Conservation (phyloP, 2,113 vertebrate genomes). For the Oreochromis tanganicae region DNA sequence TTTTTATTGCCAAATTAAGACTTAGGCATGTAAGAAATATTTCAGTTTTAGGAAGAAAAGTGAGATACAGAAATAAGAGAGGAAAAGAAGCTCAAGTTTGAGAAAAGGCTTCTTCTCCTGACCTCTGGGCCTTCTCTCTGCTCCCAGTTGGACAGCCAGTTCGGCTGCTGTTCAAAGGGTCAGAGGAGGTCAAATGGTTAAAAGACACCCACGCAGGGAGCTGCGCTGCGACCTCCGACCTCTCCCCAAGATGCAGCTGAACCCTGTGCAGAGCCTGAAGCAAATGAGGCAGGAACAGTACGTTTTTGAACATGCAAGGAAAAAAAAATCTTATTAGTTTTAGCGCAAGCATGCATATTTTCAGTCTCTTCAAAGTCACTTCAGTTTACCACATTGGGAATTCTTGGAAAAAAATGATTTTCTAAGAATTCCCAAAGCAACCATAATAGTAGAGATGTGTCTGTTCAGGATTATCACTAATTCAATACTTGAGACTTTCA, state of each 20-base stretch:
- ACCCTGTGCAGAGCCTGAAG: slow-evolving; percentile 31
- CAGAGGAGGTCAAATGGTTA: slow-evolving; percentile 39
- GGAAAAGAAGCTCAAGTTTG: background rate
- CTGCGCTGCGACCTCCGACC: slow-evolving; percentile 37
- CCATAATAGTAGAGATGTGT: background rate
- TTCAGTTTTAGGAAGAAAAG: background rate
- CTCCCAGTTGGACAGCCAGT: slow-evolving; percentile 41
- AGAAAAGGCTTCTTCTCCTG: slow-evolving; percentile 23
- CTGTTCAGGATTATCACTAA: slow-evolving; percentile 7
- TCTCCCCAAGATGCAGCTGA: slow-evolving; percentile 32
- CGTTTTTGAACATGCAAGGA: background rate
- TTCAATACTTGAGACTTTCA: slow-evolving; percentile 14
- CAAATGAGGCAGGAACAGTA: background rate
- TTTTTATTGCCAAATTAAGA: background rate
- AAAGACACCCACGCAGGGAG: slow-evolving; percentile 52
- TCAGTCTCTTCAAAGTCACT: background rate
- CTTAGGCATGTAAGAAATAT: background rate
- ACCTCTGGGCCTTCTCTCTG: slow-evolving; percentile 37
- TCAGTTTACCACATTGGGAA: background rate
- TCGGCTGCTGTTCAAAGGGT: slow-evolving; percentile 45
- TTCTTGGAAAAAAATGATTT: background rate
- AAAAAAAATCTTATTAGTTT: background rate
- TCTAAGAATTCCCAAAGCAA: background rate
- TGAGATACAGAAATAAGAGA: background rate
- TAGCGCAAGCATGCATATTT: background rate